phyloP scores from a whole-genome alignment of 2,888 invertebrate genomes.

The Osmoderma eremita region DNA sequence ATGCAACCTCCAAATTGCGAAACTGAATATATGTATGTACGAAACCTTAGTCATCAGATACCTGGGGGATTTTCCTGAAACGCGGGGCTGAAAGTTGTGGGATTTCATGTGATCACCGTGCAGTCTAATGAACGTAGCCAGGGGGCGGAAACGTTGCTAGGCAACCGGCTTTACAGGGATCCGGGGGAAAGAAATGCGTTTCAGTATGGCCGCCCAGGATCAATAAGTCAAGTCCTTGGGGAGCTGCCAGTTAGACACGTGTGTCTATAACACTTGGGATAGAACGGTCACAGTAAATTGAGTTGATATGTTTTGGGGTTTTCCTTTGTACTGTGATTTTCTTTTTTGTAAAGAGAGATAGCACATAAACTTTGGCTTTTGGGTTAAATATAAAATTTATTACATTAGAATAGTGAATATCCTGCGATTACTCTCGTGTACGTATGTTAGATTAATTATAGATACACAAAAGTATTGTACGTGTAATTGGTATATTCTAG shows the following conservation, averaged over 20 bases:
- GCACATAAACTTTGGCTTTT: too few relatives aligned
- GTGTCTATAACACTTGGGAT: conserved; percentile 18
- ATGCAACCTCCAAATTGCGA: too few relatives aligned
- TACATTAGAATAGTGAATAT: too few relatives aligned
- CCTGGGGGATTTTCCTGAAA: conserved; percentile 32
- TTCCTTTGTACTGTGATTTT: not conserved
- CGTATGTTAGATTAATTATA: too few relatives aligned
- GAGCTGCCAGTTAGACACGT: conserved; percentile 46
- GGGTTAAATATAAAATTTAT: too few relatives aligned
- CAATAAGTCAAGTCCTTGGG: conserved; percentile 63
- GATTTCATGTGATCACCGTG: conserved; percentile 30
- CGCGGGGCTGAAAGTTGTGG: conserved; percentile 23
- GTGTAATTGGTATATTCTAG: not conserved
- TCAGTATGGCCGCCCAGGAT: conserved; percentile 61
- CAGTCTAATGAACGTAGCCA: conserved; percentile 32
- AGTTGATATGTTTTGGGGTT: conserved; percentile 6
- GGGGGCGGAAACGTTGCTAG: conserved; percentile 59
- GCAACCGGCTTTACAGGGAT: conserved; percentile 57
- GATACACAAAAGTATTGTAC: not conserved
- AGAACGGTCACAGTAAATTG: conserved; percentile 13
- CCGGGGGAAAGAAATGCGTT: conserved; percentile 54
- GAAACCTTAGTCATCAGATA: conserved; percentile 9
- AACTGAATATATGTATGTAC: too few relatives aligned
- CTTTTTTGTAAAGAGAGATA: not conserved
- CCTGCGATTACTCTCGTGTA: too few relatives aligned